phyloP scores from a whole-genome alignment of 2,113 vertebrate species.

The Silurus asotus region DNA sequence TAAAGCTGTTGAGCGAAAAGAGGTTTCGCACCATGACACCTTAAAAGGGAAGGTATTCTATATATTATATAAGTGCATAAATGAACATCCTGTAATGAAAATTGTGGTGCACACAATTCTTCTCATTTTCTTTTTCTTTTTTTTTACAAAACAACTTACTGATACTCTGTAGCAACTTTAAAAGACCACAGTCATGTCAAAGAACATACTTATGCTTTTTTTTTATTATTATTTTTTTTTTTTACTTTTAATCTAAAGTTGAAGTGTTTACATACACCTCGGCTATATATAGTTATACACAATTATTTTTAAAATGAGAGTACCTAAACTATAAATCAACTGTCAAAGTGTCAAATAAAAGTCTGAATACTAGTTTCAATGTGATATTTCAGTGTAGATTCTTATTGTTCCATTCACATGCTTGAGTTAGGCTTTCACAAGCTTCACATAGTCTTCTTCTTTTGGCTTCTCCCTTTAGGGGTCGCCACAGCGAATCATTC shows the following conservation, averaged over 20 bases:
- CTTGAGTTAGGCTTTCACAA: too few relatives aligned
- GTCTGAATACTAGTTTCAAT: too few relatives aligned
- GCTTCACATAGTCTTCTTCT: too few relatives aligned
- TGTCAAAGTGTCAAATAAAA: too few relatives aligned
- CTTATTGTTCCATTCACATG: too few relatives aligned
- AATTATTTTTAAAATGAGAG: neutral
- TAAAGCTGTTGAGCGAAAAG: conserved; percentile 59
- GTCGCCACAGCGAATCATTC: too few relatives aligned
- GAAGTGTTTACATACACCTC: neutral
- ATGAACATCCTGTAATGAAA: neutral
- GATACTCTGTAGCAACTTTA: neutral
- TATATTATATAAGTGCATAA: neutral
- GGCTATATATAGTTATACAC: neutral
- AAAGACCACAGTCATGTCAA: neutral
- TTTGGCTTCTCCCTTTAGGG: too few relatives aligned
- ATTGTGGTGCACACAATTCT: neutral
- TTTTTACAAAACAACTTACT: neutral
- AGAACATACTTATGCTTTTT: neutral
- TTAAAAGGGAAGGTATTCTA: conserved; percentile 50
- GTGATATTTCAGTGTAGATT: too few relatives aligned
- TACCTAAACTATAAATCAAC: too few relatives aligned
- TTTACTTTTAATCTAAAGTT: neutral
- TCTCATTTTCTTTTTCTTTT: neutral
- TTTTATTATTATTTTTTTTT: too few relatives aligned
- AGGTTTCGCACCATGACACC: conserved; percentile 58